phyloP scores from a whole-genome alignment of 2,113 vertebrate species.

The Pelecanus crispus region DNA sequence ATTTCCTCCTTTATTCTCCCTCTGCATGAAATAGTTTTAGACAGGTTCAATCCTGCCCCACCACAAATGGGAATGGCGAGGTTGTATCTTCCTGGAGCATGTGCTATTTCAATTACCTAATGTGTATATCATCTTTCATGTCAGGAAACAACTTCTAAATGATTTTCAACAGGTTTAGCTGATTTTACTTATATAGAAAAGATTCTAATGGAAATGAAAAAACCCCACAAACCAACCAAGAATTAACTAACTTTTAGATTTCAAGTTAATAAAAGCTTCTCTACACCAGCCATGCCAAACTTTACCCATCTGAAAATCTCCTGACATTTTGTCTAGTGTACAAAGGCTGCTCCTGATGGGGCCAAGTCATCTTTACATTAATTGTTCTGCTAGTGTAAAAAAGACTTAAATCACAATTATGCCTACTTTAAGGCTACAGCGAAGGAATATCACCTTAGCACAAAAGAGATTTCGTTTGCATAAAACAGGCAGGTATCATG shows the following conservation, averaged over 20 bases:
- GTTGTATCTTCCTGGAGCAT: not conserved
- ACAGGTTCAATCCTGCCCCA: slow-evolving; percentile 56
- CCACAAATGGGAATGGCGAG: not conserved
- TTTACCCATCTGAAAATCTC: not conserved
- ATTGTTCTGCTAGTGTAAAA: not conserved
- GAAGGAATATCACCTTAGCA: not conserved
- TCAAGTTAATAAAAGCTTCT: not conserved
- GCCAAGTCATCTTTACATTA: not conserved
- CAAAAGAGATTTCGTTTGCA: not conserved
- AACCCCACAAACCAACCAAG: not conserved
- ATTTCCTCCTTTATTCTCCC: slow-evolving; percentile 35
- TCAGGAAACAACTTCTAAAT: not conserved
- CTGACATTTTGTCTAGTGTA: not conserved
- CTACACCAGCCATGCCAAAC: not conserved
- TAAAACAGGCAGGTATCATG: not conserved
- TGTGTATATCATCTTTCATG: not conserved
- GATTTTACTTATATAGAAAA: not conserved
- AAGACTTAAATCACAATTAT: not conserved
- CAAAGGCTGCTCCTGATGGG: not conserved
- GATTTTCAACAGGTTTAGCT: not conserved
- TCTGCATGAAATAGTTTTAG: not conserved
- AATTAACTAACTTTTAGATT: not conserved
- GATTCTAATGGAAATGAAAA: not conserved
- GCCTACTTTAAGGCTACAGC: not conserved
- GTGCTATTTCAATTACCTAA: slow-evolving; percentile 27